Evolutionary conservation across 2,888 invertebrate species (phyloP), one percentile per base, ranked within the genome.

Genomic region (Drosophila merina): DNA sequence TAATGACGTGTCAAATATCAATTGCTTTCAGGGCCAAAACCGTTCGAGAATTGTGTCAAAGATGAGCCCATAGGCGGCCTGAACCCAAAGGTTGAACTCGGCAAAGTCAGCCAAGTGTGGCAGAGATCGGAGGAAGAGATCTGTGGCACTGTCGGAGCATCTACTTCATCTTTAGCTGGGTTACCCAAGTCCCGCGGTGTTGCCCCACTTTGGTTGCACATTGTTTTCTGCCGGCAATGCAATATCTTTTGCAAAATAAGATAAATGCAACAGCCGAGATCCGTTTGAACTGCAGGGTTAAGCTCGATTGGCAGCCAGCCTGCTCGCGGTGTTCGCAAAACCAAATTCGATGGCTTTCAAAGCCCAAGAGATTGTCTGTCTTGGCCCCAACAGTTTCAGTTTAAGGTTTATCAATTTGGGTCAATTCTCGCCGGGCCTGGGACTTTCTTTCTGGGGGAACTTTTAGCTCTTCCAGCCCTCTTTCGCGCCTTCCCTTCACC

Each of bases 391-490:
- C 64, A 51, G 38, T 57, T 72, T 72, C 49, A 40, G 52, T 56
- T 76, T 63, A 33, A 56, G 49, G 30, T 58, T 51, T 55, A 56
- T 75, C 72, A 74, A 88, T 78, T 73, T 62, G 69, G 84, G 84
- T 80, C 84, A 73, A 30, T 70, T 44, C 42, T 49, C 36, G 42
- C 49, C 7, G n/a, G 45, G 52, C 58, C 68, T 51, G 74, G 67
- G 75, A 70, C 86, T 79, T 86, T 86, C 86, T 83, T 79, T 77
- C 55, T 63, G 71, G 50, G 69, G 75, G 50, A 57, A 50, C 60
- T 67, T 56, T 66, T 55, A 44, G 54, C 38, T 25, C 36, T 59
- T 56, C 20, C 51, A 48, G 54, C 45, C 57, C 54, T 36, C 42
- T 57, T 70, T 59, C 57, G 58, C 47, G 44, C 73, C 54, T 63